These are phyloP conservation scores for Atta texana DNA, from an alignment of 1,140 invertebrate genomes.

Conservation along the genomic window DNA sequence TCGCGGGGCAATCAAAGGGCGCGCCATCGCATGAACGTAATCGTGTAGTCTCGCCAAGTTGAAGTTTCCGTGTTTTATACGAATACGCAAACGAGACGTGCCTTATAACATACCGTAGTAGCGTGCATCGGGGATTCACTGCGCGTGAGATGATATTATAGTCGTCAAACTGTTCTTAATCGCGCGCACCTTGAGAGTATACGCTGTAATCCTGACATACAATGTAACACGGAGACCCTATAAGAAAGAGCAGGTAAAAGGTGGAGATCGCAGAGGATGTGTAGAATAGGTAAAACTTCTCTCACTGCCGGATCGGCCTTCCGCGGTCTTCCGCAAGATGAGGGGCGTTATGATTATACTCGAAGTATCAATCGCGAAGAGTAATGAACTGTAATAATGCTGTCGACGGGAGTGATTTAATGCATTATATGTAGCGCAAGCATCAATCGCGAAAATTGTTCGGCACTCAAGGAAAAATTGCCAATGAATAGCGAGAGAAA, in stretches of 20 bases:
- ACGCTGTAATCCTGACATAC: slow-evolving; percentile 27
- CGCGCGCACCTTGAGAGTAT: not conserved
- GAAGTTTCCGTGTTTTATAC: slow-evolving; percentile 32
- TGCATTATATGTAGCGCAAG: slow-evolving; percentile 26
- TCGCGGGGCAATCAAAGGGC: slow-evolving; percentile 51
- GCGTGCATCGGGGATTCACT: not conserved
- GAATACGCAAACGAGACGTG: slow-evolving; percentile 45
- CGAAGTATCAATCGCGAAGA: slow-evolving; percentile 47
- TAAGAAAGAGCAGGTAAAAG: not conserved
- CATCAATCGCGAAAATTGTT: slow-evolving; percentile 45
- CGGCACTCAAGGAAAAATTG: not conserved
- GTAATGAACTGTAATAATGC: slow-evolving; percentile 44
- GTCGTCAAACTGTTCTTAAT: slow-evolving; percentile 48
- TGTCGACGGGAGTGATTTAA: slow-evolving; percentile 40
- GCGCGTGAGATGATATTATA: slow-evolving; percentile 31
- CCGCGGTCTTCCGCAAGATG: not conserved
- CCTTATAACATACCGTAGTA: slow-evolving; percentile 10
- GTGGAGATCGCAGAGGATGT: slow-evolving; percentile 15
- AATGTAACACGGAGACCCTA: slow-evolving; percentile 9
- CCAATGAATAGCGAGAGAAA: slow-evolving; percentile 17
- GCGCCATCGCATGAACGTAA: slow-evolving; percentile 49
- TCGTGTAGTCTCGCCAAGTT: slow-evolving; percentile 22
- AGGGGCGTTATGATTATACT: slow-evolving; percentile 50
- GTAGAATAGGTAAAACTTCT: slow-evolving; percentile 38
- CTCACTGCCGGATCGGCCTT: not conserved